A percentile compares a stretch with the other conserved stretches of the same genome.
Conservation (phyloP, 1,140 invertebrate genomes). For the Drosophila sechellia region DNA sequence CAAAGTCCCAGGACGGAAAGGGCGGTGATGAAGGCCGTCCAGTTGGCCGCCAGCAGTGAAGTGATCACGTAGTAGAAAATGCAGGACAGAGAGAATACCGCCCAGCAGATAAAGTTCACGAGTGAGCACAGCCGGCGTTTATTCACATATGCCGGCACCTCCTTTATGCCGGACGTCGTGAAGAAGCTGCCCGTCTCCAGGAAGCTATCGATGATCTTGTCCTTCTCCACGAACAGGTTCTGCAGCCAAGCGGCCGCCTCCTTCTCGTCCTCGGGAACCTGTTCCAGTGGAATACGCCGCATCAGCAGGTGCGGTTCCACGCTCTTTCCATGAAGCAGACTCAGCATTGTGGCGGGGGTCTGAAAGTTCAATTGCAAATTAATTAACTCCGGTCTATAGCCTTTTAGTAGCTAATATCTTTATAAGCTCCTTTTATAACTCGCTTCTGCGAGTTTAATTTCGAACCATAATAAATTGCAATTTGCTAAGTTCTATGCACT, state of each 20-base stretch:
- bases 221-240: conserved; percentile 87
- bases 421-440: too few species aligned
- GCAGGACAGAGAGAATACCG: conserved; percentile 88
- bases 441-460: not conserved
- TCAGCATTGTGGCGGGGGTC: conserved; percentile 91
- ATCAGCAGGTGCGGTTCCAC: conserved; percentile 92
- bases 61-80: conserved; percentile 89
- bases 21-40: conserved; percentile 89
- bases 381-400: conserved; percentile 16
- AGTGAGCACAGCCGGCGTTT: conserved; percentile 88
- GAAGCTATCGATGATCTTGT: conserved; percentile 92
- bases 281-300: conserved; percentile 91
- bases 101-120: conserved; percentile 90
- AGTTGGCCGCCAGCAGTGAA: conserved; percentile 89
- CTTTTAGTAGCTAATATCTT: not conserved
- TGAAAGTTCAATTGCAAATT: conserved; percentile 66
- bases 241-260: conserved; percentile 92
- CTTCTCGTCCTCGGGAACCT: conserved; percentile 92
- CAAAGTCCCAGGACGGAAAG: conserved; percentile 88
- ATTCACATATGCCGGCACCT: conserved; percentile 86
- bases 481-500: not conserved
- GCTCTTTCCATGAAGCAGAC: conserved; percentile 91
- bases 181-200: conserved; percentile 93
- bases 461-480: conserved; percentile 1
- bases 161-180: conserved; percentile 88